These are phyloP conservation scores for Zapus hudsonius DNA, from an alignment of 2,113 vertebrate species.

Conservation along the genomic window DNA sequence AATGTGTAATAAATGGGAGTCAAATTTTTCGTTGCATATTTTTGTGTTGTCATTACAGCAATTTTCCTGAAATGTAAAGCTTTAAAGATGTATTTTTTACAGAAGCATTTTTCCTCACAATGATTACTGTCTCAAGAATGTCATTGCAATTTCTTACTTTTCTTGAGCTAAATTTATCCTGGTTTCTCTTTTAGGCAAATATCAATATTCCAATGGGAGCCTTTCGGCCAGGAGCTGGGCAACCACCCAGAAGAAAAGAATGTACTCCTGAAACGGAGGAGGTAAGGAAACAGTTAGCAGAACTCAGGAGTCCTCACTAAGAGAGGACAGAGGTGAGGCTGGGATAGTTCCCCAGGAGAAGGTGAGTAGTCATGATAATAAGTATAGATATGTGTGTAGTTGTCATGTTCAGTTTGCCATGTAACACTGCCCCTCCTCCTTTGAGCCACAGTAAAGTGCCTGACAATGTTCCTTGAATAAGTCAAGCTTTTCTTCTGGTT, in stretches of 20 bases:
- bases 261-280: conserved; percentile 89
- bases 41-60: conserved; percentile 55
- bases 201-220: conserved; percentile 99
- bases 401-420: background rate
- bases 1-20: conserved; percentile 64
- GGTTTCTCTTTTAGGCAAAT: conserved; percentile 92
- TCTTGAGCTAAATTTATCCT: conserved; percentile 49
- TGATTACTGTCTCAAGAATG: conserved; percentile 25
- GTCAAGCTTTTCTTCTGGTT: conserved; percentile 13
- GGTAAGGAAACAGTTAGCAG: conserved; percentile 85
- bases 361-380: background rate
- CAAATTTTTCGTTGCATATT: conserved; percentile 64
- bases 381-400: background rate
- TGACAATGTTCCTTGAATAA: conserved; percentile 36
- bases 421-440: background rate
- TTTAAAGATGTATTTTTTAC: conserved; percentile 59
- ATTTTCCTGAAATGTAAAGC: conserved; percentile 67
- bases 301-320: conserved; percentile 1
- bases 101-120: conserved; percentile 14
- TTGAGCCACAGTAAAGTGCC: background rate
- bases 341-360: background rate
- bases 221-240: conserved; percentile 96
- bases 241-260: conserved; percentile 96
- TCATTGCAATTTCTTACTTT: conserved; percentile 43
- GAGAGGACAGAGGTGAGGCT: background rate